These are phyloP conservation scores for Caenorhabditis angaria DNA, from an alignment of 2,888 invertebrate genomes.

Conservation along the genomic window DNA sequence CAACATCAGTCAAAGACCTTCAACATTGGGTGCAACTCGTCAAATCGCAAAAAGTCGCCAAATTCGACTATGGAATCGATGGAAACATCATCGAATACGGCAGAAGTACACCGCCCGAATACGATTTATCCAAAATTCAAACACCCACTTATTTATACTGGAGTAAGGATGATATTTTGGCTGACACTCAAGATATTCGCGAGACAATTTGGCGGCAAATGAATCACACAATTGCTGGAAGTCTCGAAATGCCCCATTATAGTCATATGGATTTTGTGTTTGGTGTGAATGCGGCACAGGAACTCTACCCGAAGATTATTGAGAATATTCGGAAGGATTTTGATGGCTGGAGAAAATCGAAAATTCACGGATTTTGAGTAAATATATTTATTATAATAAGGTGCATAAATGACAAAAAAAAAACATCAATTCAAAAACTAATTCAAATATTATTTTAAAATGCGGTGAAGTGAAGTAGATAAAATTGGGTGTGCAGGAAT, in stretches of 20 bases:
- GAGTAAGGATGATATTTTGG: constrained; percentile 65
- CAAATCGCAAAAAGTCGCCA: constrained; percentile 42
- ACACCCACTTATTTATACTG: constrained; percentile 66
- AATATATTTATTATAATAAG: background rate
- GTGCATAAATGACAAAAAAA: background rate
- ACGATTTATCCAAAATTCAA: constrained; percentile 59
- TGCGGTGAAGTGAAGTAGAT: too few relatives aligned
- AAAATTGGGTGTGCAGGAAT: background rate
- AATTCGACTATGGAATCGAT: constrained; percentile 47
- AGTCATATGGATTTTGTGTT: constrained; percentile 56
- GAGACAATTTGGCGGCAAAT: constrained; percentile 48
- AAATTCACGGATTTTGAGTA: constrained; percentile 9
- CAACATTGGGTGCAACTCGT: constrained; percentile 54
- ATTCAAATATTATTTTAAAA: background rate
- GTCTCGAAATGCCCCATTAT: constrained; percentile 49
- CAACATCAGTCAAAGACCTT: constrained; percentile 53
- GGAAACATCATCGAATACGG: constrained; percentile 45
- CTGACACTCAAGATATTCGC: constrained; percentile 61
- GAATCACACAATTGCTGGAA: constrained; percentile 49
- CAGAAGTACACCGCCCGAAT: constrained; percentile 56
- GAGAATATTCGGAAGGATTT: constrained; percentile 28
- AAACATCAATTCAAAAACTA: background rate
- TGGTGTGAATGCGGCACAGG: constrained; percentile 48
- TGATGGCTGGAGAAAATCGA: constrained; percentile 6
- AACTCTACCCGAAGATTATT: constrained; percentile 43